Percentiles rank a stretch among this genome's conserved stretches.
These are phyloP conservation scores for Mus musculus DNA, from an alignment of 2,113 vertebrate genomes.

Conservation along the genomic window DNA sequence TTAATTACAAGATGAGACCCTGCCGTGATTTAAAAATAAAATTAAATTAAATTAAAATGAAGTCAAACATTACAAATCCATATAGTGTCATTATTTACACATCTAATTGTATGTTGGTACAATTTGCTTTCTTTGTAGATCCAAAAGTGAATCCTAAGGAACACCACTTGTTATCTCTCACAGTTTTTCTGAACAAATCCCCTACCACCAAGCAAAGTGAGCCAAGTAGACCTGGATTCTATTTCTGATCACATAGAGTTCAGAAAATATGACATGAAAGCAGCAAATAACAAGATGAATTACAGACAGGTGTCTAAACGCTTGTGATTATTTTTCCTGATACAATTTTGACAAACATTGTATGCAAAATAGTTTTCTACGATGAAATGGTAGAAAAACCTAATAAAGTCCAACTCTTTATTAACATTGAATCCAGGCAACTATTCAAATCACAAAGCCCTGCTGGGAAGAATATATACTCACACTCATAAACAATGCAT, in stretches of 20 bases:
- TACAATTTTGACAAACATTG: slow-evolving; percentile 68
- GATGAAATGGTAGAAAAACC: slow-evolving; percentile 45
- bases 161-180: slow-evolving; percentile 66
- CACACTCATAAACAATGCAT: slow-evolving; percentile 73
- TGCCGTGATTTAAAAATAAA: neutral
- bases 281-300: slow-evolving; percentile 74
- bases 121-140: slow-evolving; percentile 46
- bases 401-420: slow-evolving; percentile 68
- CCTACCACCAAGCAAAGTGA: slow-evolving; percentile 70
- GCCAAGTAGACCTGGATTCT: slow-evolving; percentile 64
- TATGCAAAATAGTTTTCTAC: slow-evolving; percentile 42
- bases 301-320: slow-evolving; percentile 51
- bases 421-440: slow-evolving; percentile 77
- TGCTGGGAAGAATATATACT: slow-evolving; percentile 66
- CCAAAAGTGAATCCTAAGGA: slow-evolving; percentile 38
- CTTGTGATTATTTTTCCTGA: slow-evolving; percentile 51
- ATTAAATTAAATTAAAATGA: neutral
- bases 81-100: slow-evolving; percentile 41
- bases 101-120: slow-evolving; percentile 43
- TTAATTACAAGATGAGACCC: neutral
- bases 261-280: neutral
- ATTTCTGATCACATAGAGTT: slow-evolving; percentile 56
- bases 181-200: neutral
- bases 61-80: slow-evolving; percentile 68
- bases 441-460: slow-evolving; percentile 71